Conservation (phyloP, 2,797 vertebrate genomes). For the Basileuterus tristriatus region DNA sequence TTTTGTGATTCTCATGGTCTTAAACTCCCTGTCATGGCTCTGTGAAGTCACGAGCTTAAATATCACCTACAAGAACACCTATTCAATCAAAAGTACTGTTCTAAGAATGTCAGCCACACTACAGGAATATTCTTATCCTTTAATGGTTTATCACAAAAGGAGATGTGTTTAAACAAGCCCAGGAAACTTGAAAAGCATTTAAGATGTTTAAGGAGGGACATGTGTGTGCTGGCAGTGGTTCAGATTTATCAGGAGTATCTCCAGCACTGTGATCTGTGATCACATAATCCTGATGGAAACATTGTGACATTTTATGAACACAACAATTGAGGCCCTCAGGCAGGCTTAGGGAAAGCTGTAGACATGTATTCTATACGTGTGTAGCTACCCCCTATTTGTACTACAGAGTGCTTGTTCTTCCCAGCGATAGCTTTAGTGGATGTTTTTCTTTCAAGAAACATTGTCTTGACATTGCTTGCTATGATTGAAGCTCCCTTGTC, state of each 20-base stretch:
- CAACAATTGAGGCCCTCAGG: background rate
- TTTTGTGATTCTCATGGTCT: background rate
- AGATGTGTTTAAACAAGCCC: background rate
- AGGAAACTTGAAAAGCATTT: background rate
- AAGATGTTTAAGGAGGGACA: background rate
- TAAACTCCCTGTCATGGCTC: accelerated
- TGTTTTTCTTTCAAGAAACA: background rate
- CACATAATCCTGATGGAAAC: background rate
- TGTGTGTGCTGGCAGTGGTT: background rate
- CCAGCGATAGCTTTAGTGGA: background rate
- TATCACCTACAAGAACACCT: background rate
- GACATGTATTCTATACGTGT: accelerated
- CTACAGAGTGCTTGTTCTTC: background rate
- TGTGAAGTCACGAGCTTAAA: background rate
- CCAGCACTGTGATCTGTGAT: background rate
- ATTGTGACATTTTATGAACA: background rate
- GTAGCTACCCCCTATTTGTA: background rate
- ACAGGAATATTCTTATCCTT: background rate
- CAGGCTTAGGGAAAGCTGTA: background rate
- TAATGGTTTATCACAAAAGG: background rate
- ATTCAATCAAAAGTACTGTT: background rate
- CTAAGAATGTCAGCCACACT: background rate
- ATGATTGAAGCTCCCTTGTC: background rate
- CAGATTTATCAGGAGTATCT: background rate
- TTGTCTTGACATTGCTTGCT: background rate